Percentiles rank a stretch among this genome's conserved stretches.
Conservation (phyloP, 2,797 vertebrate genomes). For the Crocidura indochinensis region DNA sequence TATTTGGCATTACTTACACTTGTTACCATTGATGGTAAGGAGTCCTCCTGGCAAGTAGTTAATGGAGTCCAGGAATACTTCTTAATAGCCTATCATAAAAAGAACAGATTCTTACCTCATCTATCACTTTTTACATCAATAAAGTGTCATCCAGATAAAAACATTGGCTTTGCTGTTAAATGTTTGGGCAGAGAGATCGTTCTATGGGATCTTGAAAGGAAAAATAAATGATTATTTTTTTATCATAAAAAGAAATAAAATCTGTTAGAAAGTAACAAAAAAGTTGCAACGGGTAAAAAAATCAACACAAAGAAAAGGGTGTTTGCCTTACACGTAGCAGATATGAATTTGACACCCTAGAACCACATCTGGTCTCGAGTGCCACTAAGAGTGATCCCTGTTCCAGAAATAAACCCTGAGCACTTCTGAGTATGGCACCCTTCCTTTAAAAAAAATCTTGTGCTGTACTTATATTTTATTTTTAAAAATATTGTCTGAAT, state of each 20-base stretch:
- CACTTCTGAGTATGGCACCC: too few species aligned
- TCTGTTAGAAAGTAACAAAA: background rate
- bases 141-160: background rate
- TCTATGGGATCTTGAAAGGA: background rate
- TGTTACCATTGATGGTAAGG: background rate
- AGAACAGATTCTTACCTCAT: background rate
- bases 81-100: background rate
- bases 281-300: background rate
- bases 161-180: background rate
- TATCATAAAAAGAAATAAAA: background rate
- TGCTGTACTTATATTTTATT: constrained; percentile 47
- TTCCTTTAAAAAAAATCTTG: background rate
- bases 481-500: constrained; percentile 25
- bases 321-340: too few species aligned
- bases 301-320: too few species aligned
- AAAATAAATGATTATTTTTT: background rate
- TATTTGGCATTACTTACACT: constrained; percentile 34
- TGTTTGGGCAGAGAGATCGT: background rate
- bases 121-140: background rate
- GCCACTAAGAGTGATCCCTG: background rate
- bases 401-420: too few species aligned
- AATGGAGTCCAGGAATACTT: background rate
- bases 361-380: background rate
- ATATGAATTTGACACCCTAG: too few species aligned
- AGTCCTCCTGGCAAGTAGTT: background rate